Evolutionary conservation across 2,888 invertebrate genomes (phyloP).

Genomic region (Sussaba pulchella): DNA sequence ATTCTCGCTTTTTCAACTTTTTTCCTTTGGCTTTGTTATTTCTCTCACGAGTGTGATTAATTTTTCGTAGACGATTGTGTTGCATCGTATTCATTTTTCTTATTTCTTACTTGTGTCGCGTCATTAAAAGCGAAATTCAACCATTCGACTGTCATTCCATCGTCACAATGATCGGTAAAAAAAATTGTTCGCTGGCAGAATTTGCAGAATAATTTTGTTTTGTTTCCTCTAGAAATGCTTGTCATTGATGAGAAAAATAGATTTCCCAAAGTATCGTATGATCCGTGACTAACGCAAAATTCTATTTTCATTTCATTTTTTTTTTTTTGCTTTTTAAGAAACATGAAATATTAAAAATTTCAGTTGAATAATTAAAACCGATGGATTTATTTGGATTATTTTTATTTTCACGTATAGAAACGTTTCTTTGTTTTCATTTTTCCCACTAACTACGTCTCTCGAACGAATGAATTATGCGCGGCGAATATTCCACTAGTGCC

Average conservation of each 20-base stretch:
- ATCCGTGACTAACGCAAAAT: neutral
- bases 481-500: conserved; percentile 2
- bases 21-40: conserved; percentile 26
- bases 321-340: conserved; percentile 9
- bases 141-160: neutral
- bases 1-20: conserved; percentile 44
- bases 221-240: conserved; percentile 1
- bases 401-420: conserved; percentile 25
- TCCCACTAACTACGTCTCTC: conserved; percentile 42
- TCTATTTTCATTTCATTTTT: neutral
- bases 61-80: conserved; percentile 18
- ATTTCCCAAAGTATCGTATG: neutral
- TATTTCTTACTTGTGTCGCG: conserved; percentile 33
- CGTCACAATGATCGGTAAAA: neutral
- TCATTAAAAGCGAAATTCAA: neutral
- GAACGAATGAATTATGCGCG: conserved; percentile 43
- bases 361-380: neutral
- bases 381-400: conserved; percentile 13
- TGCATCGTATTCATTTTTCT: neutral
- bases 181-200: neutral
- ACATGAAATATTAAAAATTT: neutral
- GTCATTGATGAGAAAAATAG: conserved; percentile 7
- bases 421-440: conserved; percentile 44
- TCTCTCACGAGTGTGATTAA: conserved; percentile 32
- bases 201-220: neutral